Percentiles rank a stretch among this genome's conserved stretches.
phyloP scores from a whole-genome alignment of 2,113 vertebrate species.

The Raja brachyura region DNA sequence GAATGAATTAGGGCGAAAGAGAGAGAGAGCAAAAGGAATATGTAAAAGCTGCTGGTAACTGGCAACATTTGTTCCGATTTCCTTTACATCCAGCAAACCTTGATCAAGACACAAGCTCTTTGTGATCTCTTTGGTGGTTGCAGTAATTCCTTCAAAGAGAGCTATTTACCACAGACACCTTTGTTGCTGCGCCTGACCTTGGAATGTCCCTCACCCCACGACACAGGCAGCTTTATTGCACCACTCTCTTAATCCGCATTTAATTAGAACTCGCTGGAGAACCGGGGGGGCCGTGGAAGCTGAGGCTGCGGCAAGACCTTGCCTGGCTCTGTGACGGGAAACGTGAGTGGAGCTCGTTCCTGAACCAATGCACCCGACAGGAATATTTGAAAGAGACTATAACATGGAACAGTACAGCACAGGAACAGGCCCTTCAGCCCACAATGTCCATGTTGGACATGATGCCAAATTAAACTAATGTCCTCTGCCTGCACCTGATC shows the following conservation, averaged over 20 bases:
- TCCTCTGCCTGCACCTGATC: too few species aligned
- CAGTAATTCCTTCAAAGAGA: background rate
- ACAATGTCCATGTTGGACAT: too few species aligned
- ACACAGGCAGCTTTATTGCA: background rate
- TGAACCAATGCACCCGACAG: background rate
- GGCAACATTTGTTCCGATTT: background rate
- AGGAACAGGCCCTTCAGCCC: too few species aligned
- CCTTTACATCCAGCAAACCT: background rate
- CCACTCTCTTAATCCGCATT: conserved; percentile 6
- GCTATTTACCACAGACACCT: background rate
- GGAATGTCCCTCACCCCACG: background rate
- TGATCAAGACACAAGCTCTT: background rate
- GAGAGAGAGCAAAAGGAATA: background rate
- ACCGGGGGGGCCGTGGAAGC: background rate
- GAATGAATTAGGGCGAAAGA: too few species aligned
- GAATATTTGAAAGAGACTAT: background rate
- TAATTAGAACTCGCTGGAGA: background rate
- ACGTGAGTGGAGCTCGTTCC: background rate
- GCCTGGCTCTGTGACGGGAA: background rate
- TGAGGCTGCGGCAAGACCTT: background rate
- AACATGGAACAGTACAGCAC: too few species aligned
- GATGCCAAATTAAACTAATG: too few species aligned
- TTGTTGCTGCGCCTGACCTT: background rate
- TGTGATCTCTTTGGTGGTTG: background rate
- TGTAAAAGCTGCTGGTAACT: background rate